Conservation (phyloP, 2,113 vertebrate genomes). For the Semnornis frantzii region DNA sequence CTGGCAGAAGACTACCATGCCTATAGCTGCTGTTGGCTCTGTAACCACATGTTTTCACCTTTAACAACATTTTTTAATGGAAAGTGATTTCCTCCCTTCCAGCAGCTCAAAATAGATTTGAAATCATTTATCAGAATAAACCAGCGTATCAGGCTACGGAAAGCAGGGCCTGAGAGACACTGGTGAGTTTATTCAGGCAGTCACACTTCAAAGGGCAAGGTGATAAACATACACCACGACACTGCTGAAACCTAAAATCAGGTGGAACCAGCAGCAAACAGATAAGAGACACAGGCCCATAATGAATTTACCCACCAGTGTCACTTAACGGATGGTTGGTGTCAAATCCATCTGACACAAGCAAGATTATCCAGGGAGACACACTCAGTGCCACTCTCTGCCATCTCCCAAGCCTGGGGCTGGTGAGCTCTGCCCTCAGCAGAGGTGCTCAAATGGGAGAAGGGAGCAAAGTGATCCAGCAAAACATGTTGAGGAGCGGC, state of each 20-base stretch:
- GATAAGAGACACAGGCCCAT: background rate
- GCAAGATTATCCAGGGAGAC: background rate
- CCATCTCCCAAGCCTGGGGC: background rate
- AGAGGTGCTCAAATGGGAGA: background rate
- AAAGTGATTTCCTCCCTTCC: background rate
- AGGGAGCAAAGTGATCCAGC: background rate
- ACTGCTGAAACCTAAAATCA: slow-evolving; percentile 35
- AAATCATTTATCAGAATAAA: slow-evolving; percentile 42
- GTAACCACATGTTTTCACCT: background rate
- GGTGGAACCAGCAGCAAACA: slow-evolving; percentile 16
- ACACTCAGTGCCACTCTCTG: accelerated
- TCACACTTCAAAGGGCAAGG: slow-evolving; percentile 17
- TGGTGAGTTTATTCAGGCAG: slow-evolving; percentile 33
- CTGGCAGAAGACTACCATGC: background rate
- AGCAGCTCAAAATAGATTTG: slow-evolving; percentile 12
- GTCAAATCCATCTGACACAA: background rate
- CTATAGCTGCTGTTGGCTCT: background rate
- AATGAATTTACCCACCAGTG: slow-evolving; percentile 2
- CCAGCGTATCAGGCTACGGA: background rate
- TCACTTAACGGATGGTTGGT: background rate
- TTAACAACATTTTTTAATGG: background rate
- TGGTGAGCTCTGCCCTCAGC: background rate
- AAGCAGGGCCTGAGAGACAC: slow-evolving; percentile 3
- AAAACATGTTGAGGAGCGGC: background rate
- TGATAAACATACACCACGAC: slow-evolving; percentile 12